These are phyloP conservation scores for Drosophila nannoptera DNA, from an alignment of 1,140 invertebrate species.

Conservation along the genomic window DNA sequence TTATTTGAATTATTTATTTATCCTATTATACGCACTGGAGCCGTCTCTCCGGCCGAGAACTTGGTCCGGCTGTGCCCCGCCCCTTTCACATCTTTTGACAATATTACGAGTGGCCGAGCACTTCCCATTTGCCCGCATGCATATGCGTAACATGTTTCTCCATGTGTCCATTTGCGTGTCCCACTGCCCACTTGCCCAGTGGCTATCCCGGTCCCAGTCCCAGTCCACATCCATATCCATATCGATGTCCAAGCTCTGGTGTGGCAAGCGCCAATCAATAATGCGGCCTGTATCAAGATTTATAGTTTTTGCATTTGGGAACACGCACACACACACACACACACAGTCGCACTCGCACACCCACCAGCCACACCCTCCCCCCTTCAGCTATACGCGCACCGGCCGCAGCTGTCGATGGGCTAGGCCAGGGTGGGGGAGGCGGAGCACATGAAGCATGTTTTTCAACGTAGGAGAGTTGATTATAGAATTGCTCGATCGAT, in stretches of 20 bases:
- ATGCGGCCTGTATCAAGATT: constrained; percentile 76
- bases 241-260: constrained; percentile 2
- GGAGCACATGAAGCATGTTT: too few species aligned
- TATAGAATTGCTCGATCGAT: too few species aligned
- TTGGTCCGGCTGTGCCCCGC: not conserved
- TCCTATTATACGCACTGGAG: constrained; percentile 55
- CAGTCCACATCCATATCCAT: constrained; percentile 6
- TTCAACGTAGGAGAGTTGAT: too few species aligned
- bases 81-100: constrained; percentile 2
- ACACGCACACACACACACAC: constrained; percentile 31
- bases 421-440: too few species aligned
- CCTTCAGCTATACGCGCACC: not conserved
- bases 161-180: constrained; percentile 74
- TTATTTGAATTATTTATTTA: constrained; percentile 77
- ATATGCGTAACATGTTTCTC: constrained; percentile 51
- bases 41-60: not conserved
- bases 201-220: not conserved
- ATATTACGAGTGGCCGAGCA: constrained; percentile 6
- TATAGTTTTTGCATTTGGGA: constrained; percentile 70
- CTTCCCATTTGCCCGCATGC: constrained; percentile 32
- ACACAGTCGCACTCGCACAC: constrained; percentile 23
- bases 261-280: constrained; percentile 71
- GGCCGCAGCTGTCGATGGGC: not conserved
- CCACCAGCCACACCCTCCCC: constrained; percentile 16
- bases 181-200: not conserved